These are phyloP conservation scores for Nothoprocta perdicaria DNA, from an alignment of 2,113 vertebrate species.

Conservation along the genomic window DNA sequence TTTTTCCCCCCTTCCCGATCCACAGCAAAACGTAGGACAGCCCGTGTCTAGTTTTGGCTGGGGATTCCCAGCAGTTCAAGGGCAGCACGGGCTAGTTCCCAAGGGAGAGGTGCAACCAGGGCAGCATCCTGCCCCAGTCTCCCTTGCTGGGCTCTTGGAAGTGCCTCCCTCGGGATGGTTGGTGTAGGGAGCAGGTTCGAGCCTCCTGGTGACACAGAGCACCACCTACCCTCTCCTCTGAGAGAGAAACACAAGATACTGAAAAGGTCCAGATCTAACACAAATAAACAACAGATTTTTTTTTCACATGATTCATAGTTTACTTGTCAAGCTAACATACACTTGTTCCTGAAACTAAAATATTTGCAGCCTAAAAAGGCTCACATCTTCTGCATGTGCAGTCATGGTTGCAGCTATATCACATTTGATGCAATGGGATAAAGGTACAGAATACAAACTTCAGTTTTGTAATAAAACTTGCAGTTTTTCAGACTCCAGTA, in stretches of 20 bases:
- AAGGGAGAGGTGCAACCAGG: not conserved
- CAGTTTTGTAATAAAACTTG: too few species aligned
- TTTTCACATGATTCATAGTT: not conserved
- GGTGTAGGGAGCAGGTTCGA: not conserved
- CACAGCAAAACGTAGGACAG: not conserved
- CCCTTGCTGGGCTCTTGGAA: fast-evolving
- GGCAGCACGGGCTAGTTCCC: not conserved
- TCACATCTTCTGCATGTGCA: not conserved
- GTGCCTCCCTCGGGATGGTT: not conserved
- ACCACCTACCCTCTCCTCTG: not conserved
- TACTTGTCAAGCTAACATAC: not conserved
- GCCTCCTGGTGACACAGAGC: not conserved
- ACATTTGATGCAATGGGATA: not conserved
- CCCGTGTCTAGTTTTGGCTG: not conserved
- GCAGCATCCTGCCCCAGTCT: not conserved
- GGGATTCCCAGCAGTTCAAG: not conserved
- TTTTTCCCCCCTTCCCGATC: not conserved
- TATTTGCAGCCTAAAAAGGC: not conserved
- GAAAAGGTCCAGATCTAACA: not conserved
- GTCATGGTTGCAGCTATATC: not conserved
- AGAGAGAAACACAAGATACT: not conserved
- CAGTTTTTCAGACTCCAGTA: conserved; percentile 18
- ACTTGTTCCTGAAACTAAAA: not conserved
- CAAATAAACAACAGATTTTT: not conserved
- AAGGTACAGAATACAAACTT: not conserved